Conservation (phyloP, 2,888 invertebrate species). For the Onchidella celtica region DNA sequence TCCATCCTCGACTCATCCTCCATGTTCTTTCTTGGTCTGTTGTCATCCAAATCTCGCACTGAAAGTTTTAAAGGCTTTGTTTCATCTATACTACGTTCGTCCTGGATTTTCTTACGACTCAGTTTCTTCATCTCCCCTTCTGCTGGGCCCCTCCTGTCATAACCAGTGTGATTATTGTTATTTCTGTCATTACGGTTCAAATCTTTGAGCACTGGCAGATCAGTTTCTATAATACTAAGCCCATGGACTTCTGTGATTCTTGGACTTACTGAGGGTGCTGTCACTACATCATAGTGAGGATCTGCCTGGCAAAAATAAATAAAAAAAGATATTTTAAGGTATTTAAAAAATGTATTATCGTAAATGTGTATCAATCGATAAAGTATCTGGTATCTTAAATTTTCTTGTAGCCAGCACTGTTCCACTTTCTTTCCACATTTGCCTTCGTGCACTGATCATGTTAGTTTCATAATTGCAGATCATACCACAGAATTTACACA, state of each 20-base stretch:
- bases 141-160: no score
- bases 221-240: background rate
- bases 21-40: background rate
- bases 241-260: background rate
- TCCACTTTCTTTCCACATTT: no score
- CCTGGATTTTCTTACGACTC: conserved; percentile 1
- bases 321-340: no score
- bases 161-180: background rate
- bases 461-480: no score
- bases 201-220: background rate
- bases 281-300: background rate
- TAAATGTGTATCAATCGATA: no score
- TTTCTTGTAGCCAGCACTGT: no score
- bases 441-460: no score
- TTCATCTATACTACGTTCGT: conserved; percentile 7
- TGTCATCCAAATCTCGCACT: background rate
- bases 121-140: conserved; percentile 13
- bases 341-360: no score
- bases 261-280: background rate
- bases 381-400: no score
- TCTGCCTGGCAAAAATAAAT: no score
- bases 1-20: background rate
- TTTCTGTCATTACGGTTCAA: background rate
- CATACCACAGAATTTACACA: no score
- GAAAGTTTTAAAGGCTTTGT: conserved; percentile 2